Evolutionary conservation across 2,888 invertebrate species (phyloP), one percentile per base, ranked within the genome.

Genomic region (Epistrophe grossulariae): DNA sequence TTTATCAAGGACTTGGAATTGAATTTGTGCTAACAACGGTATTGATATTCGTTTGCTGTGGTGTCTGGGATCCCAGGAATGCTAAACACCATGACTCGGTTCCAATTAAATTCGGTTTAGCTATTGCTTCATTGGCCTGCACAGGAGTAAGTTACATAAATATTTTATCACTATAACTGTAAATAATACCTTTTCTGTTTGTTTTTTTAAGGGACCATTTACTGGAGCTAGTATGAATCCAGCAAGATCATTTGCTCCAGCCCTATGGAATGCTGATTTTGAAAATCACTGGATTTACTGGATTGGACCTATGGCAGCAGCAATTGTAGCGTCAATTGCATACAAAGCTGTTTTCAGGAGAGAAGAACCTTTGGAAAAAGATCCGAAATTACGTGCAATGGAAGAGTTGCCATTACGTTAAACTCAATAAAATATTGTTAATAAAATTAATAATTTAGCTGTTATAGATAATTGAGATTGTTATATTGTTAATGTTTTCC

Each of bases 191-290:
- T 64, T 4, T 15, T n/a, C 43, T 48, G 9, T n/a, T 28, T 0
- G 71, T 78, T 70, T 35, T 64, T 92, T 93, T 55, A 92, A 96
- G 96, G 96, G 95, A 6, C 95, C 95, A 2, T 94, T 95, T 88
- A 97, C 97, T 0, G 96, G 95, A 0, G 95, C 95, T 55, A 95
- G 95, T 90, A 94, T 96, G 95, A 96, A 96, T 90, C 96, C 96
- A 0, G 96, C 95, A 0, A 94, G 96, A 84, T 94, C 95, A 7
- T 94, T 97, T 19, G 97, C 94, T 0, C 97, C 97, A 0, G 96
- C 96, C 0, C 88, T 97, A 3, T 95, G 95, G 94, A 95, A 95
- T 43, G 94, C 94, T 2, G 93, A 94, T 52, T 97, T 96, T 95
- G 88, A 91, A 0, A 89, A 93, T 38, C 96, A 97, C 87, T 97